Evolutionary conservation across 2,888 invertebrate genomes (phyloP).

Genomic region (Cryptus armator): DNA sequence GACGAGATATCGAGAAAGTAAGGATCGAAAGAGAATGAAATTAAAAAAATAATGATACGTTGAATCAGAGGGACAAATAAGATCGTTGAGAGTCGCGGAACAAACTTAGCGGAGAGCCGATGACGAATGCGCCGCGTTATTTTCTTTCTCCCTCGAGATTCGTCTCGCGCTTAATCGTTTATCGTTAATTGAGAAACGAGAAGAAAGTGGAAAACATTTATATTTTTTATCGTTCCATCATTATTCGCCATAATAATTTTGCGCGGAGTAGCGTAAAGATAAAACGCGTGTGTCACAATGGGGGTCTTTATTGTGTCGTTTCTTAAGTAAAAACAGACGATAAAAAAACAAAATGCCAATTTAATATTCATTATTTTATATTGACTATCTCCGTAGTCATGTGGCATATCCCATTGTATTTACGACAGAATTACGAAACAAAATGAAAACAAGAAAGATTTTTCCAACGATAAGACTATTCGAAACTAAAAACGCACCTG

Average conservation of each 20-base stretch:
- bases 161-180: constrained; percentile 28
- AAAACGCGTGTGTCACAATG: constrained; percentile 30
- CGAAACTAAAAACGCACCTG: constrained; percentile 28
- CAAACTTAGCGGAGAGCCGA: constrained; percentile 28
- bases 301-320: constrained; percentile 15
- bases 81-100: constrained; percentile 27
- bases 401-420: constrained; percentile 46
- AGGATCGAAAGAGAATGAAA: constrained; percentile 11
- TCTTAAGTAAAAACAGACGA: background rate
- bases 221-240: constrained; percentile 33
- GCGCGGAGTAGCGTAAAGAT: constrained; percentile 9
- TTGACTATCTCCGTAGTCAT: constrained; percentile 14
- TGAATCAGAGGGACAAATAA: constrained; percentile 32
- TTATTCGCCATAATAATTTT: constrained; percentile 36
- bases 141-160: constrained; percentile 15
- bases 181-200: constrained; percentile 30
- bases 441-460: constrained; percentile 29
- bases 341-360: constrained; percentile 33
- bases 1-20: constrained; percentile 26
- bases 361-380: constrained; percentile 30
- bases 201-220: background rate
- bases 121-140: constrained; percentile 5
- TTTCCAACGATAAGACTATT: constrained; percentile 18
- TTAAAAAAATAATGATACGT: background rate
- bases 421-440: constrained; percentile 14